Conservation (phyloP, 2,888 invertebrate genomes). For the Ectemnius continuus region DNA sequence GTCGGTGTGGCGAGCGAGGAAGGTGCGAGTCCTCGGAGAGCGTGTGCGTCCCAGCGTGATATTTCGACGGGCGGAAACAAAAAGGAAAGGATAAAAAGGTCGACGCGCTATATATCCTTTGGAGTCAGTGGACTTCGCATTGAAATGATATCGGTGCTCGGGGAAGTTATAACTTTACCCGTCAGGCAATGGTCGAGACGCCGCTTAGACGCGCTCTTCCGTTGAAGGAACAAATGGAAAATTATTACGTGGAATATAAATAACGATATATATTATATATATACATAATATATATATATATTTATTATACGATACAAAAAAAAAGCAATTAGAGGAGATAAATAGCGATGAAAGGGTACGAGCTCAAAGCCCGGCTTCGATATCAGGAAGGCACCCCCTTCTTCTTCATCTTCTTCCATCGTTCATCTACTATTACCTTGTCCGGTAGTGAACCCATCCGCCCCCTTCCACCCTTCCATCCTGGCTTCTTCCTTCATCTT, state of each 20-base stretch:
- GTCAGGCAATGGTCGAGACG: slow-evolving; percentile 20
- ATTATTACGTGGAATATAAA: slow-evolving; percentile 72
- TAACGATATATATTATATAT: slow-evolving; percentile 69
- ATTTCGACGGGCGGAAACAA: slow-evolving; percentile 3
- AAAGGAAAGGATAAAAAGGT: background rate
- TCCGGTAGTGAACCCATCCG: slow-evolving; percentile 22
- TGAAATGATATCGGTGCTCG: background rate
- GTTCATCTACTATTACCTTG: slow-evolving; percentile 19
- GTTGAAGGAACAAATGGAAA: slow-evolving; percentile 66
- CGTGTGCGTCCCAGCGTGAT: slow-evolving; percentile 29
- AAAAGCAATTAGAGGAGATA: slow-evolving; percentile 68
- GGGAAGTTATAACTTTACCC: background rate
- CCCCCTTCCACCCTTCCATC: background rate
- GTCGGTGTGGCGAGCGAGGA: slow-evolving; percentile 13
- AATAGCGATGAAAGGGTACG: slow-evolving; percentile 62
- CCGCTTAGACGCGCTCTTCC: slow-evolving; percentile 37
- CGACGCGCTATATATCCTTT: slow-evolving; percentile 5
- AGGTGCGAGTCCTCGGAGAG: slow-evolving; percentile 7
- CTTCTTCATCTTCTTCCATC: slow-evolving; percentile 44
- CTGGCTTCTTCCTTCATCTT: slow-evolving; percentile 13
- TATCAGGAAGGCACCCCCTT: slow-evolving; percentile 58
- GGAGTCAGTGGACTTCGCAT: background rate
- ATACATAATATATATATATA: slow-evolving; percentile 67
- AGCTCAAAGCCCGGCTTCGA: slow-evolving; percentile 67
- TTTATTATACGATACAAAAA: slow-evolving; percentile 72